A percentile compares a stretch with the other conserved stretches of the same genome.
phyloP scores from a whole-genome alignment of 2,797 vertebrate species.

The Lutjanus campechanus region DNA sequence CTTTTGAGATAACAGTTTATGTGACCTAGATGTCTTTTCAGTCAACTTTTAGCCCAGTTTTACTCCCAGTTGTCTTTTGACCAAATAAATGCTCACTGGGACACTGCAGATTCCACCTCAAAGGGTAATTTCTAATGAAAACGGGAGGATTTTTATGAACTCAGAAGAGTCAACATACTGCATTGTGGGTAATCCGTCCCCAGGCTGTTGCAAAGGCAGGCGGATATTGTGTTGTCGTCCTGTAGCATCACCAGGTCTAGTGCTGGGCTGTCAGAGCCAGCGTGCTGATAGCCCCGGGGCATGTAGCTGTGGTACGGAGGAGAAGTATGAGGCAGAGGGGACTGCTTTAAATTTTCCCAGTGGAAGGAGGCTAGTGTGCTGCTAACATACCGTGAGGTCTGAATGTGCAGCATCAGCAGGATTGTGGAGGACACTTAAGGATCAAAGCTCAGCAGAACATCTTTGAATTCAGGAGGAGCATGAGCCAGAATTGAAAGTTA shows the following conservation, averaged over 20 bases:
- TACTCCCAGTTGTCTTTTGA: not conserved
- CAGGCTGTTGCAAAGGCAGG: slow-evolving; percentile 35
- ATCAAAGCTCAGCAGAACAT: slow-evolving; percentile 59
- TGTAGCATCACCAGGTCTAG: slow-evolving; percentile 26
- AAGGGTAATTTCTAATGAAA: slow-evolving; percentile 18
- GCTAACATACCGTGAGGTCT: slow-evolving; percentile 46
- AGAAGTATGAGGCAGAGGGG: not conserved
- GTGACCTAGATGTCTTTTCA: not conserved
- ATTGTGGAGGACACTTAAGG: slow-evolving; percentile 47
- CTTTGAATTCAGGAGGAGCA: slow-evolving; percentile 44
- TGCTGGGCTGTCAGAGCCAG: slow-evolving; percentile 22
- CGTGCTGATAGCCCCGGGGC: slow-evolving; percentile 30
- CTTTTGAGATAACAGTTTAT: slow-evolving; percentile 6
- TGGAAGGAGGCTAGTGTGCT: slow-evolving; percentile 35
- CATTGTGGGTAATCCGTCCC: slow-evolving; percentile 35
- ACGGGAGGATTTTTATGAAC: slow-evolving; percentile 1
- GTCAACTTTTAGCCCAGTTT: not conserved
- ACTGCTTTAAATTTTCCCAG: slow-evolving; percentile 50
- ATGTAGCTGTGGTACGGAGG: slow-evolving; percentile 4
- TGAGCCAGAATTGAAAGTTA: slow-evolving; percentile 42
- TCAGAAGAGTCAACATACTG: slow-evolving; percentile 6
- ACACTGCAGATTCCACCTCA: not conserved
- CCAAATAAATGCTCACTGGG: not conserved
- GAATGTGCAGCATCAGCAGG: slow-evolving; percentile 66
- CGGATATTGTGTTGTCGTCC: slow-evolving; percentile 45